Percentiles rank a stretch among this genome's conserved stretches.
phyloP scores from a whole-genome alignment of 2,888 invertebrate genomes.

The Diaphora mendica region DNA sequence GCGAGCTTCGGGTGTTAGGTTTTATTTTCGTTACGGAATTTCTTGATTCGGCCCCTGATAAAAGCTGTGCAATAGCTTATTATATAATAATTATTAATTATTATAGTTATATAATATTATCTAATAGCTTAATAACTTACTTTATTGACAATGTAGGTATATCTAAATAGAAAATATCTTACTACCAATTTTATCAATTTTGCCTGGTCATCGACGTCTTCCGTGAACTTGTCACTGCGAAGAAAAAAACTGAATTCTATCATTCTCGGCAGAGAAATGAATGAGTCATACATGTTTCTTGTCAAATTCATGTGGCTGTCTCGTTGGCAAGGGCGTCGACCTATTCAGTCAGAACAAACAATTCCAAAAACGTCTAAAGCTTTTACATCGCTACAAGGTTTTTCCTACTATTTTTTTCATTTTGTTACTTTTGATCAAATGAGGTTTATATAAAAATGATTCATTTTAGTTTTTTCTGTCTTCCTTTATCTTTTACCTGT shows the following conservation, averaged over 20 bases:
- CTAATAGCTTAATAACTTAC: too few species aligned
- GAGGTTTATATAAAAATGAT: background rate
- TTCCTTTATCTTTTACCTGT: background rate
- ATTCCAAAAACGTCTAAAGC: conserved; percentile 40
- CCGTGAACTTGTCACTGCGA: background rate
- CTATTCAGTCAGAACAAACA: conserved; percentile 65
- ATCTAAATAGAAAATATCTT: background rate
- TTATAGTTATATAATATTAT: too few species aligned
- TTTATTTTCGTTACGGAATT: too few species aligned
- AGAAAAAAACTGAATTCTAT: background rate
- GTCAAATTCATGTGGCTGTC: conserved; percentile 46
- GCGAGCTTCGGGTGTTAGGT: too few species aligned
- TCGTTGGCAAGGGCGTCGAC: conserved; percentile 56
- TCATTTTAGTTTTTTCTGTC: background rate
- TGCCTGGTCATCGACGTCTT: background rate
- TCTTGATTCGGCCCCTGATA: too few species aligned
- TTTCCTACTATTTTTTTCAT: background rate
- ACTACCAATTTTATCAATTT: background rate
- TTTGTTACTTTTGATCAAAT: background rate
- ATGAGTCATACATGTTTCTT: conserved; percentile 35
- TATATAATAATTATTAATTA: too few species aligned
- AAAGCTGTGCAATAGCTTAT: too few species aligned
- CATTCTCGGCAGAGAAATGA: conserved; percentile 16
- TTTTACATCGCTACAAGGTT: conserved; percentile 46
- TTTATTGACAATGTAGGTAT: background rate